Percentiles rank a stretch among this genome's conserved stretches.
phyloP scores from a whole-genome alignment of 2,797 vertebrate genomes.

The Enteromius radiatus region DNA sequence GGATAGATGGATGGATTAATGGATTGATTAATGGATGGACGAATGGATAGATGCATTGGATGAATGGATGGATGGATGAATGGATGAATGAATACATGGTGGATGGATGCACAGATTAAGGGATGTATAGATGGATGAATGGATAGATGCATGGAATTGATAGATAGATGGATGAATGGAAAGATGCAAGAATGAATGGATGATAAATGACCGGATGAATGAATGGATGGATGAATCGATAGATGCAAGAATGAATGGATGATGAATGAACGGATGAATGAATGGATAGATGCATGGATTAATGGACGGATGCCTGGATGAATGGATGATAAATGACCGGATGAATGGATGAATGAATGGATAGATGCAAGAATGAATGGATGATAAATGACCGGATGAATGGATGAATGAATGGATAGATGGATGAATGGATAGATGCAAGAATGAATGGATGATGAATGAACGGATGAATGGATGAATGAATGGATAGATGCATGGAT shows the following conservation, averaged over 20 bases:
- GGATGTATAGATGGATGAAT: not conserved
- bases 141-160: not conserved
- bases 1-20: not conserved
- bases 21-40: not conserved
- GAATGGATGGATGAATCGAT: not conserved
- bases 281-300: no score
- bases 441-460: accelerated
- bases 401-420: no score
- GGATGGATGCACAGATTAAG: not conserved
- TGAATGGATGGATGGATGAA: not conserved
- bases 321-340: no score
- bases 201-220: accelerated
- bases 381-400: no score
- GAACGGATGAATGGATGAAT: accelerated
- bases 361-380: not conserved
- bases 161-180: not conserved
- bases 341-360: not conserved
- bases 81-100: accelerated
- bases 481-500: accelerated
- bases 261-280: not conserved
- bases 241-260: not conserved
- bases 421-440: not conserved
- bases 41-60: not conserved
- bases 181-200: accelerated
- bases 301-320: accelerated